phyloP scores from a whole-genome alignment of 2,797 vertebrate genomes.

The Clarias platycephalus region DNA sequence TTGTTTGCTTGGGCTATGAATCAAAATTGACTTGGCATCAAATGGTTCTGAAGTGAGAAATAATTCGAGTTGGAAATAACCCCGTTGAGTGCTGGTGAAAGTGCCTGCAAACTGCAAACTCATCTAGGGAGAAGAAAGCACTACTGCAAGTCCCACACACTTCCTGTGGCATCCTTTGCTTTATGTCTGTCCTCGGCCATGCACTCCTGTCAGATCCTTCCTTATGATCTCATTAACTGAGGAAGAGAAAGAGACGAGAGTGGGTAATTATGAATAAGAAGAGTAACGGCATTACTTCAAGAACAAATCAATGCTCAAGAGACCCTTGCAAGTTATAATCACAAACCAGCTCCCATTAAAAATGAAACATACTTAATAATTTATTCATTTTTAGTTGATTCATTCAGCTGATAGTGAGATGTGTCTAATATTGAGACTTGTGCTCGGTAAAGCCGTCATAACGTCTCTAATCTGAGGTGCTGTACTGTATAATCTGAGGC shows the following conservation, averaged over 20 bases:
- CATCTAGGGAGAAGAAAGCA: slow-evolving; percentile 60
- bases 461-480: no score
- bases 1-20: slow-evolving; percentile 36
- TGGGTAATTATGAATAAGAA: background rate
- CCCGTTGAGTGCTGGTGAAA: slow-evolving; percentile 21
- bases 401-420: no score
- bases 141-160: slow-evolving; percentile 59
- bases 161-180: slow-evolving; percentile 68
- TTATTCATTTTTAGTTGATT: background rate
- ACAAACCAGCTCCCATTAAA: background rate
- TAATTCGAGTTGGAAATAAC: background rate
- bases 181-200: slow-evolving; percentile 89
- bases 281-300: slow-evolving; percentile 5
- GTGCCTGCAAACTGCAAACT: slow-evolving; percentile 41
- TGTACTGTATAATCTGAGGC: no score
- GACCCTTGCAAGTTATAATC: background rate
- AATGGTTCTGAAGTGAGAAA: slow-evolving; percentile 27
- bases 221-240: slow-evolving; percentile 99
- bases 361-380: background rate
- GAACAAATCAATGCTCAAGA: background rate
- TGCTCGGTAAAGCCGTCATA: no score
- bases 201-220: slow-evolving; percentile 95
- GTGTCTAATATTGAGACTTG: no score
- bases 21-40: slow-evolving; percentile 35
- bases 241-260: slow-evolving; percentile 63